phyloP scores from a whole-genome alignment of 1,140 invertebrate species.

The Elymnias hypermnestra region DNA sequence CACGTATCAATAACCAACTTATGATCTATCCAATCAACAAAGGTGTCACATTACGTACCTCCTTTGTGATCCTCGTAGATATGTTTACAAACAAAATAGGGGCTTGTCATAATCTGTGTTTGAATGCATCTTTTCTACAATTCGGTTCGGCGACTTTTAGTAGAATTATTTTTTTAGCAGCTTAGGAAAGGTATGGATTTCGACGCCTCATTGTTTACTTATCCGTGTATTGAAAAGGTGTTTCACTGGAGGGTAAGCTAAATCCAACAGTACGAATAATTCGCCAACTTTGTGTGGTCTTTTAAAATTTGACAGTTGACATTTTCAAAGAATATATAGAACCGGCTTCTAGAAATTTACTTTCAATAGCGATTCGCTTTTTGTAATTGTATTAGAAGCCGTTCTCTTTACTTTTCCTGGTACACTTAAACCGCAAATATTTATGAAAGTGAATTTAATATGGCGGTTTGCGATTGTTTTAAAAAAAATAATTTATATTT shows the following conservation, averaged over 20 bases:
- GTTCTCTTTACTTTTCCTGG: slow-evolving; percentile 29
- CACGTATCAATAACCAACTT: slow-evolving; percentile 60
- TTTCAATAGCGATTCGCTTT: slow-evolving; percentile 34
- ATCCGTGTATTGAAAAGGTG: slow-evolving; percentile 50
- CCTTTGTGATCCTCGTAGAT: slow-evolving; percentile 44
- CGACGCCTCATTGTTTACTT: slow-evolving; percentile 68
- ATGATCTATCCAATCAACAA: slow-evolving; percentile 51
- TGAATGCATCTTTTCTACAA: slow-evolving; percentile 56
- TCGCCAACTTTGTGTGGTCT: slow-evolving; percentile 54
- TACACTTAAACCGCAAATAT: slow-evolving; percentile 32
- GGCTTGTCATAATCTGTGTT: slow-evolving; percentile 73
- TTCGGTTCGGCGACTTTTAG: slow-evolving; percentile 58
- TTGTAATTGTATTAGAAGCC: slow-evolving; percentile 28
- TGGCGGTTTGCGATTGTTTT: slow-evolving; percentile 27
- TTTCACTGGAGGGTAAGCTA: slow-evolving; percentile 60
- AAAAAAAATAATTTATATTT: too few species aligned
- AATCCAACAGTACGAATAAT: slow-evolving; percentile 43
- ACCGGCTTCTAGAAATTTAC: slow-evolving; percentile 39
- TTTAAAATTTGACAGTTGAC: slow-evolving; percentile 50
- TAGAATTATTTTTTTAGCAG: slow-evolving; percentile 23
- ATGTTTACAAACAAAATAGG: slow-evolving; percentile 74
- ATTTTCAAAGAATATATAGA: slow-evolving; percentile 28
- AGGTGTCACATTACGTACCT: slow-evolving; percentile 65
- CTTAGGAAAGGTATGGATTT: slow-evolving; percentile 63
- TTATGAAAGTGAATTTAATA: slow-evolving; percentile 41